Evolutionary conservation across 2,888 invertebrate genomes (phyloP).

Genomic region (Drosophila meridiana): DNA sequence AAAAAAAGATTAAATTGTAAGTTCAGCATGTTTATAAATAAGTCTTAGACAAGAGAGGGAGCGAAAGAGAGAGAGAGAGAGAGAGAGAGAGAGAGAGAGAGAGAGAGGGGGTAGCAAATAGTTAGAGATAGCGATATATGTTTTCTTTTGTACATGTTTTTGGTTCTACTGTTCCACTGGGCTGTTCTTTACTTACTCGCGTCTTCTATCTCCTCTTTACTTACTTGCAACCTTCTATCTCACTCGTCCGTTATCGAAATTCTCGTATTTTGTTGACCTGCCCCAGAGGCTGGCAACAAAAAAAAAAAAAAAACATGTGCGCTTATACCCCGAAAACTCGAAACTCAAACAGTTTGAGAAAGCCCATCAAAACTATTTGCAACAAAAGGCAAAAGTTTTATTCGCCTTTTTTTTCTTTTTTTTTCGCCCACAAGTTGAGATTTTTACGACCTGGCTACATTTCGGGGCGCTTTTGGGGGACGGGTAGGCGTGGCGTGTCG

Average conservation of each 20-base stretch:
- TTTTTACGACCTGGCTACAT: conserved; percentile 58
- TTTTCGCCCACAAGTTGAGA: conserved; percentile 22
- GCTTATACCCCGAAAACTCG: conserved; percentile 16
- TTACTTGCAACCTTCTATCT: conserved; percentile 26
- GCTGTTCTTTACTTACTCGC: conserved; percentile 29
- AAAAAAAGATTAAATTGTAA: conserved; percentile 25
- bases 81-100: conserved; percentile 1
- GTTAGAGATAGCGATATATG: conserved; percentile 44
- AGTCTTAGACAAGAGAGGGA: conserved; percentile 14
- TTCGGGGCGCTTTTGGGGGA: conserved; percentile 12
- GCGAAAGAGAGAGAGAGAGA: conserved; percentile 6
- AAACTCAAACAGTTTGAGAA: conserved; percentile 22
- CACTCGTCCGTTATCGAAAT: conserved; percentile 55
- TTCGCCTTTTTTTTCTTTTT: not conserved
- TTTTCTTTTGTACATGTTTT: conserved; percentile 39
- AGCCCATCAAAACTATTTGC: conserved; percentile 60
- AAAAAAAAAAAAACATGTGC: not conserved
- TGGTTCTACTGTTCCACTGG: conserved; percentile 4
- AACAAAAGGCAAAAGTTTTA: conserved; percentile 48
- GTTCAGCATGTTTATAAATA: conserved; percentile 39
- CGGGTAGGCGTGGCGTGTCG: not conserved
- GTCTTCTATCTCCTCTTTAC: conserved; percentile 24
- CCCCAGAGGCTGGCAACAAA: conserved; percentile 21
- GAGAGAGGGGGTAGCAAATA: not conserved
- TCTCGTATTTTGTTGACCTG: conserved; percentile 26